Conservation (phyloP, 2,113 vertebrate genomes). For the Otocyon megalotis region DNA sequence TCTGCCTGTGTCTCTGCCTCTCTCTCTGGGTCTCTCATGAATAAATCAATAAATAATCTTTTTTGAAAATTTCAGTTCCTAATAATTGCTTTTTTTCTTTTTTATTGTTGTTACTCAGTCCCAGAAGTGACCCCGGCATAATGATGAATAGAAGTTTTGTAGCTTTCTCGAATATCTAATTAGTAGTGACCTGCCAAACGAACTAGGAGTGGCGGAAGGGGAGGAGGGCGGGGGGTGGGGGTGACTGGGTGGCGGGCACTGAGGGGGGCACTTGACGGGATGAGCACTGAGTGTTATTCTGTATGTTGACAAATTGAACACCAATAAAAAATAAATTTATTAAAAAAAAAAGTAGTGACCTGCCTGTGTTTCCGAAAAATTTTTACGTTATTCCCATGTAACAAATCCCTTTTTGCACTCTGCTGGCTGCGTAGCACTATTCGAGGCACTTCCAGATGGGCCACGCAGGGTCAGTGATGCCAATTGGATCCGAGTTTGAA, state of each 20-base stretch:
- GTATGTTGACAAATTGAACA: too few species aligned
- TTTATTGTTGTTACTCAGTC: neutral
- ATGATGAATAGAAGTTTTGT: neutral
- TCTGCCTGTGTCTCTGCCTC: too few species aligned
- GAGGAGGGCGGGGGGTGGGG: too few species aligned
- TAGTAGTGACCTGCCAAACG: too few species aligned
- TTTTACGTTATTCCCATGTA: neutral
- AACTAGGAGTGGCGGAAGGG: too few species aligned
- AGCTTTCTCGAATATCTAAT: neutral
- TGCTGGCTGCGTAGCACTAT: neutral
- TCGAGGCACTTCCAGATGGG: neutral
- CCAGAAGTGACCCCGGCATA: neutral
- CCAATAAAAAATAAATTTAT: too few species aligned
- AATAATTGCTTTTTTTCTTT: neutral
- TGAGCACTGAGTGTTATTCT: too few species aligned
- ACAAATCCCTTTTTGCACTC: neutral
- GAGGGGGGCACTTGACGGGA: too few species aligned
- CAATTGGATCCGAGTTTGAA: neutral
- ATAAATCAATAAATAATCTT: too few species aligned
- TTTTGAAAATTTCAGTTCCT: neutral
- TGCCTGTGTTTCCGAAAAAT: neutral
- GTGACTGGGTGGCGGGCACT: too few species aligned
- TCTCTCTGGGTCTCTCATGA: too few species aligned
- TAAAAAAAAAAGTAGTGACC: too few species aligned
- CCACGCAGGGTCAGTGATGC: neutral